Conservation (phyloP, 2,888 invertebrate species). For the Oligia fasciuncula region DNA sequence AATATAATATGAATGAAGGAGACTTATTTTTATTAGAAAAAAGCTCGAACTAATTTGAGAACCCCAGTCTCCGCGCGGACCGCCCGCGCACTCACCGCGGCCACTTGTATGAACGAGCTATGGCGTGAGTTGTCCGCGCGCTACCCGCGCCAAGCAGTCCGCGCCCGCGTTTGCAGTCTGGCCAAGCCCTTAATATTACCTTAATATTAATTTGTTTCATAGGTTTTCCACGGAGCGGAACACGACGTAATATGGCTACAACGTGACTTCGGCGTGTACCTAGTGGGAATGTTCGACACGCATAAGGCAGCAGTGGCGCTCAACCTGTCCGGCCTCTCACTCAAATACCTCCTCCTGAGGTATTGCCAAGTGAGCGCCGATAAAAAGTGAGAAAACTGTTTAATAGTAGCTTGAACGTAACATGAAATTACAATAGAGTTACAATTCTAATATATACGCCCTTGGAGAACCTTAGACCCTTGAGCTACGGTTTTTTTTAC, state of each 20-base stretch:
- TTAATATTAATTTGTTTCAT: constrained; percentile 44
- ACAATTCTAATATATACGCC: not conserved
- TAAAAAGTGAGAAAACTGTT: constrained; percentile 91
- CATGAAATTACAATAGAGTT: not conserved
- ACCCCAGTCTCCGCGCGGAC: no score
- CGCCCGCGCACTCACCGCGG: no score
- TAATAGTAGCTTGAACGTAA: not conserved
- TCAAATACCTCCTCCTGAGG: constrained; percentile 93
- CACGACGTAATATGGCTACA: constrained; percentile 98
- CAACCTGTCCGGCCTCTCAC: constrained; percentile 92
- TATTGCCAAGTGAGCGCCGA: constrained; percentile 95
- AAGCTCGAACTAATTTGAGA: no score
- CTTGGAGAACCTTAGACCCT: no score
- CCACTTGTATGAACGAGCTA: no score
- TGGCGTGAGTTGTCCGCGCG: no score
- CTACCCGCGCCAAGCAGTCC: no score
- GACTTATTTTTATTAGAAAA: no score
- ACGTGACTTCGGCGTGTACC: constrained; percentile 97
- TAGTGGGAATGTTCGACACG: constrained; percentile 99
- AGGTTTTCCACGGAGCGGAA: constrained; percentile 98
- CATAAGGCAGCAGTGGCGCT: constrained; percentile 95
- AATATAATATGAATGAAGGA: no score
- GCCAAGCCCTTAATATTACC: not conserved
- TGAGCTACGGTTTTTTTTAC: not conserved
- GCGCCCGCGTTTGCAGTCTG: no score